Base-by-base conservation (phyloP, 1,140 invertebrate genomes). In the Propsilocerus akamusi region DNA sequence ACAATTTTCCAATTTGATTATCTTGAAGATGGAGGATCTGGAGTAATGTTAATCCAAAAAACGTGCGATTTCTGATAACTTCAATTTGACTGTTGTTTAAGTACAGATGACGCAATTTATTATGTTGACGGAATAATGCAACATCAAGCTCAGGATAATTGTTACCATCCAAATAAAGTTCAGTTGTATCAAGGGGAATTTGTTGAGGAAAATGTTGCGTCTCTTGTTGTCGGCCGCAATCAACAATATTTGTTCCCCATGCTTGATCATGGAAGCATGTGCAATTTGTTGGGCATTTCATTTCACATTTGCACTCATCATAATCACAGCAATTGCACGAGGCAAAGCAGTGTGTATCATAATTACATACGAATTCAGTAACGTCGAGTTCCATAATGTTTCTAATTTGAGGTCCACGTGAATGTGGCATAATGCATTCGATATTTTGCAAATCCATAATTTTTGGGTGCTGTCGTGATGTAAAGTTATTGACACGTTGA, bases 181-280 rank as follows among this genome's bases (percentile, higher is more conserved):
- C 83, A n/a, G 87, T 92, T 1, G 85, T 84, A 61, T 89, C 86
- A 76, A 86, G 84, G 1, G 89, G 89, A 56, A 93, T 79, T 30
- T 80, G 72, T 5, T 73, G 66, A 1, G 89, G 88, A 46, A 91
- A 75, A 41, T 74, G 68, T 47, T 71, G 64, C 48, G 76, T 72
- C 14, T 72, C 72, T 55, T 83, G 75, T 53, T 79, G 75, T 68
- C 56, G 80, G 72, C 69, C 67, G 59, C 83, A 90, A 62, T 89
- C 85, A 25, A 89, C 83, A 46, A 89, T 81, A 60, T 86, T 89
- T 1, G 82, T 80, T n/a, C 77, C 75, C 83, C 85, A 89, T 24
- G 81, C 78, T 55, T 85, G 80, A 62, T 89, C 86, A 64, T 87
- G 83, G 66, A 84, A 89, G 62, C 86, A 90, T 37, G 79, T 83